phyloP scores from a whole-genome alignment of 2,888 invertebrate species.

The Morpho helenor region DNA sequence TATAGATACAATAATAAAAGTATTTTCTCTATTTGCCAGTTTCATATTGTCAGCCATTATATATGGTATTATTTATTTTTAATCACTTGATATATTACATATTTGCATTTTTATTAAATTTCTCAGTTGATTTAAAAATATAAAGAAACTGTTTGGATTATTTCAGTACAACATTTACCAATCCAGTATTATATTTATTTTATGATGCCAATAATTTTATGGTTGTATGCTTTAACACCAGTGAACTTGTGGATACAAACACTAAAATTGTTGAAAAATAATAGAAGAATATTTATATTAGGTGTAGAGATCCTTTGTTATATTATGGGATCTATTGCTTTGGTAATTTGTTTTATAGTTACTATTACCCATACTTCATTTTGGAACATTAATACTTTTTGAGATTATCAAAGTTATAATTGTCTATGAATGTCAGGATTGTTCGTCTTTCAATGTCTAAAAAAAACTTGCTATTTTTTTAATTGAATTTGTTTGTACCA shows the following conservation, averaged over 20 bases:
- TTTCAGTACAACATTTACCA: slow-evolving; percentile 81
- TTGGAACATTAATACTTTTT: no score
- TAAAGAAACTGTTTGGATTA: slow-evolving; percentile 26
- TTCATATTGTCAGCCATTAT: slow-evolving; percentile 40
- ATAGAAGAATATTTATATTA: slow-evolving; percentile 33
- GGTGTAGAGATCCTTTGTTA: slow-evolving; percentile 52
- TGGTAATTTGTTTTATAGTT: slow-evolving; percentile 55
- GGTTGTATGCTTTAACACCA: slow-evolving; percentile 65
- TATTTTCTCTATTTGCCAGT: slow-evolving; percentile 36
- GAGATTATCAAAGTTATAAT: no score
- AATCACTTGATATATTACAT: slow-evolving; percentile 13
- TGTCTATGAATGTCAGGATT: no score
- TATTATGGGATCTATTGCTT: slow-evolving; percentile 69
- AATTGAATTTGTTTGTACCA: no score
- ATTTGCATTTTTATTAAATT: slow-evolving; percentile 28
- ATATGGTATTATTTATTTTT: slow-evolving; percentile 42
- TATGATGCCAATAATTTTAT: slow-evolving; percentile 80
- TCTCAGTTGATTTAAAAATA: not conserved
- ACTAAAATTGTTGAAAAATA: slow-evolving; percentile 37
- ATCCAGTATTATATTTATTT: slow-evolving; percentile 82
- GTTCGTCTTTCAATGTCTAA: no score
- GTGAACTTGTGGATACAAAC: slow-evolving; percentile 46
- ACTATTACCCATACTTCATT: no score
- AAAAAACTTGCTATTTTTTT: no score
- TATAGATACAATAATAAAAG: slow-evolving; percentile 34